Evolutionary conservation across 2,888 invertebrate species (phyloP).

Genomic region (Ophion slaviceki): DNA sequence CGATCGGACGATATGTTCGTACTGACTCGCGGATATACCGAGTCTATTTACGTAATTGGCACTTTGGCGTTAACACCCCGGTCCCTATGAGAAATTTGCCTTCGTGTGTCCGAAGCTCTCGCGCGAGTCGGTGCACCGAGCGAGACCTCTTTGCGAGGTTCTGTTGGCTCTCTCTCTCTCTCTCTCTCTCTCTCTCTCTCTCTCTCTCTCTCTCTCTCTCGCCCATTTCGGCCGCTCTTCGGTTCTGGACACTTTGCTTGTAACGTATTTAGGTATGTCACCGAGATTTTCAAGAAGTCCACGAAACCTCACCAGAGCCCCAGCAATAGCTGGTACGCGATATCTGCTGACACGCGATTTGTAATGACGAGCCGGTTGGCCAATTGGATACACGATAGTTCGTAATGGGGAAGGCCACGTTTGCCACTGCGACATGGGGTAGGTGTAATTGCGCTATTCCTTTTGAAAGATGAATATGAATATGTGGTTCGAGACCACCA

Average conservation of each 20-base stretch:
- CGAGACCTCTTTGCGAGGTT: slow-evolving; percentile 24
- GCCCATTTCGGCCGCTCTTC: not conserved
- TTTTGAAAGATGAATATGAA: too few species aligned
- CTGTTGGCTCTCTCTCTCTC: slow-evolving; percentile 27
- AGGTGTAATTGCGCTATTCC: too few species aligned
- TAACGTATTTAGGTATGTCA: slow-evolving; percentile 11
- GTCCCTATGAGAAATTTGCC: slow-evolving; percentile 63
- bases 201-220: not conserved
- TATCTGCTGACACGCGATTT: slow-evolving; percentile 30
- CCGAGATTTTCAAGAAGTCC: slow-evolving; percentile 46
- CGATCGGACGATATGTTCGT: slow-evolving; percentile 63
- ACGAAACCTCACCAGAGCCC: slow-evolving; percentile 31
- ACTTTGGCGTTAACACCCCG: slow-evolving; percentile 64
- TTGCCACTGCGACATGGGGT: not conserved
- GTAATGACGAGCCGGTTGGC: slow-evolving; percentile 53
- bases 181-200: not conserved
- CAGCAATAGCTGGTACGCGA: slow-evolving; percentile 9
- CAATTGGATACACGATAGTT: slow-evolving; percentile 40
- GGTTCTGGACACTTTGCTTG: slow-evolving; percentile 13
- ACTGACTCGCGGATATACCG: slow-evolving; percentile 54
- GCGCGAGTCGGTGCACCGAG: slow-evolving; percentile 12
- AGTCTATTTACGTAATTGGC: slow-evolving; percentile 67
- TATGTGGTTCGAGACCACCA: too few species aligned
- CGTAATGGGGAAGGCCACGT: not conserved
- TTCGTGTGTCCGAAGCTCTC: slow-evolving; percentile 52